Conservation (phyloP, 2,888 invertebrate species). For the Glyphotaelius pellucidus region DNA sequence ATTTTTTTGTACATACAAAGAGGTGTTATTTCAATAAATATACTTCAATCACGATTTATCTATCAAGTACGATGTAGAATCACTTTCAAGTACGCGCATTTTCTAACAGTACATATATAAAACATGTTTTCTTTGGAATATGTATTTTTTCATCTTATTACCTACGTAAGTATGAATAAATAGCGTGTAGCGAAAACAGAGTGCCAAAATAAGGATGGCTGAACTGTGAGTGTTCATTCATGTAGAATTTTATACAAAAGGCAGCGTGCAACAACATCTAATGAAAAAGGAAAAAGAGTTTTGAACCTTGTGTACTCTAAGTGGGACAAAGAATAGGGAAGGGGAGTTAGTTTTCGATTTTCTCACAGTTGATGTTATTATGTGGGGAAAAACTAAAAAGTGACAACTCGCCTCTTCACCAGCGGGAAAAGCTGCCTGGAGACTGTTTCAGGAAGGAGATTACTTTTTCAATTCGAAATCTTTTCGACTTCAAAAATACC, state of each 20-base stretch:
- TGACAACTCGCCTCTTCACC: neutral
- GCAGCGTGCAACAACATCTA: no score
- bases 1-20: no score
- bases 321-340: neutral
- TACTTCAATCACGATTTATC: neutral
- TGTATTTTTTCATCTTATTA: no score
- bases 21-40: no score
- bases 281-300: neutral
- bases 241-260: no score
- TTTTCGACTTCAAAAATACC: neutral
- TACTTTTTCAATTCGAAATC: neutral
- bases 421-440: neutral
- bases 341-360: neutral
- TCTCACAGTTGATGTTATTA: neutral
- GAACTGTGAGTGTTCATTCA: neutral
- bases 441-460: neutral
- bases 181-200: neutral
- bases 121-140: no score
- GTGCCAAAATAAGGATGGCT: neutral
- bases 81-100: neutral
- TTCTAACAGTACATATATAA: neutral
- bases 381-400: neutral
- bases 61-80: neutral
- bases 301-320: neutral
- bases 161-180: neutral